Evolutionary conservation across 2,797 vertebrate genomes (phyloP), one percentile per base, ranked within the genome.

Genomic region (Hippoglossus hippoglossus): DNA sequence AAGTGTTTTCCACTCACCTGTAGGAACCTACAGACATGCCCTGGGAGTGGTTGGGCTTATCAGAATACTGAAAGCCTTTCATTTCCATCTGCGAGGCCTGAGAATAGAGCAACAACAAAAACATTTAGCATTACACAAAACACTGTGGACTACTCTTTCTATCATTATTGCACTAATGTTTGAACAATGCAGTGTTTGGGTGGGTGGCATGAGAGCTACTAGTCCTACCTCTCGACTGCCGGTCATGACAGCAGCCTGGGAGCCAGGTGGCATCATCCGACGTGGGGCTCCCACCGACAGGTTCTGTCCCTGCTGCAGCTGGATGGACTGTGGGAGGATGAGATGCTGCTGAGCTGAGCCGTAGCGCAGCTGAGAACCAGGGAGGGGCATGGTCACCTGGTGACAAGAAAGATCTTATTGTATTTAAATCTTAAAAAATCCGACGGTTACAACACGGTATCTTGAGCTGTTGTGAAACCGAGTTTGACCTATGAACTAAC

Each of bases 341-440:
- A 99, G 94, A 47, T 98, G 97, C 87, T 99, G 98, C 89, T 99
- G 98, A 81, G 97, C 97, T 3, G 98, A 99, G 81, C 97, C 95
- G 0, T 99, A 99, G 51, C 98, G 97, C 76, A 99, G 95, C 94
- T 98, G 97, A 60, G 98, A 98, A 70, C 96, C 97, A 8, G 97
- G 96, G 66, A 99, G 94, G 4, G 98, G 96, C 98, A 99, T 97
- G 0, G 98, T 97, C 78, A 99, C 94, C 98, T 99, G 54, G 6
- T 24, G 34, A 51, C 71, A 68, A 73, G 11, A 44, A 47, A 13
- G 1, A 50, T 11, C 49, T 57, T 1, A 50, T 21, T 62, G 5
- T 9, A 44, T 28, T 15, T n/a, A 18, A 36, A 18, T 22, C 28
- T 41, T 2, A 5, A 18, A 44, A 25, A 51, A 21, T 53, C 16